A percentile compares a stretch with the other conserved stretches of the same genome.
Evolutionary conservation across 1,140 invertebrate species (phyloP).

Genomic region (Proales similis): DNA sequence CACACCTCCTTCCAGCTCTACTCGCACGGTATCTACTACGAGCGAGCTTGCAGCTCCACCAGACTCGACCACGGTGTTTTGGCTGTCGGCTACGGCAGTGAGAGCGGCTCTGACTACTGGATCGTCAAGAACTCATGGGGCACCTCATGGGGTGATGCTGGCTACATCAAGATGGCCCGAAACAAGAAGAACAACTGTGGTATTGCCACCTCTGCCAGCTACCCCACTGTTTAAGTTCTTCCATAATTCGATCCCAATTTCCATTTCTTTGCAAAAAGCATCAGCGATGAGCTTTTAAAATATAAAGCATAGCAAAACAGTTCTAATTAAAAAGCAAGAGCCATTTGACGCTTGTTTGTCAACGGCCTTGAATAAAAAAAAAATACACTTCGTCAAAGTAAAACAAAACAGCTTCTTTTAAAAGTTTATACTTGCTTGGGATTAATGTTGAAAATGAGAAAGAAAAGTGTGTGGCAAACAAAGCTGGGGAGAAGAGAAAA

Average conservation of each 20-base stretch:
- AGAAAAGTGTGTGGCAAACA: no score
- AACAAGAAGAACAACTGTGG: conserved; percentile 53
- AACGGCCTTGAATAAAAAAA: no score
- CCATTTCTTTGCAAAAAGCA: background rate
- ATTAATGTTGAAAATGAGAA: no score
- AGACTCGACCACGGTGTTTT: conserved; percentile 42
- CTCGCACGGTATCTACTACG: conserved; percentile 28
- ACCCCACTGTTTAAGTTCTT: conserved; percentile 40
- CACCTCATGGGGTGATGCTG: conserved; percentile 55
- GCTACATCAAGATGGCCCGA: conserved; percentile 57
- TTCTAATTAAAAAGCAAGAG: no score
- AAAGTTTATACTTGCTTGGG: no score
- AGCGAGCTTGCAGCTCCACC: conserved; percentile 20
- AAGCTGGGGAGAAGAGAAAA: no score
- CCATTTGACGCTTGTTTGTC: no score
- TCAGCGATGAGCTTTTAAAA: background rate
- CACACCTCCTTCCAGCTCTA: conserved; percentile 36
- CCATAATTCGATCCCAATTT: background rate
- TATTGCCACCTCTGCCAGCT: conserved; percentile 42
- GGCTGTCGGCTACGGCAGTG: conserved; percentile 43
- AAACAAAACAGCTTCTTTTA: no score
- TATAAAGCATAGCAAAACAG: no score
- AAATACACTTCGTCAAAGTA: no score
- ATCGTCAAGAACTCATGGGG: conserved; percentile 53
- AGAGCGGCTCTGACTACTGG: conserved; percentile 40